These are phyloP conservation scores for Stegana nigrithorax DNA, from an alignment of 2,888 invertebrate genomes.

Conservation along the genomic window DNA sequence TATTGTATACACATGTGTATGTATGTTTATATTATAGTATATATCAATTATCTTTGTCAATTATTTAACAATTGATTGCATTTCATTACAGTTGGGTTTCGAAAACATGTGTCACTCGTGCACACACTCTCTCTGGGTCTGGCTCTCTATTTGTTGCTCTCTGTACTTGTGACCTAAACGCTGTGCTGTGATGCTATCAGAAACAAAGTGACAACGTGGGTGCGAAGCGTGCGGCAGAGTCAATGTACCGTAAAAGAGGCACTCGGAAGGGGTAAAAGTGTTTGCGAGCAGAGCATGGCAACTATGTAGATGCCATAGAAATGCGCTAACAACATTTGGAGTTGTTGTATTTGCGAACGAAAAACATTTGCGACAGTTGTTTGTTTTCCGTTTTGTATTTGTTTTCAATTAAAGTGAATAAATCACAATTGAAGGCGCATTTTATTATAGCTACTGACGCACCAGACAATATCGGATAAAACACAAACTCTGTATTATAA, in stretches of 20 bases:
- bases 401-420: constrained; percentile 33
- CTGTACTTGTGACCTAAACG: no score
- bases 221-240: not conserved
- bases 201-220: not conserved
- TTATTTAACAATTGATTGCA: constrained; percentile 14
- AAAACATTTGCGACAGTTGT: not conserved
- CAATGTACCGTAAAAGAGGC: not conserved
- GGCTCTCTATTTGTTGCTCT: no score
- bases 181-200: no score
- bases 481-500: constrained; percentile 25
- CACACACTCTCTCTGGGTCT: no score
- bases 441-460: not conserved
- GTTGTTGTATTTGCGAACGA: not conserved
- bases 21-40: no score
- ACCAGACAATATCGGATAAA: constrained; percentile 3
- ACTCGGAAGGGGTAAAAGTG: not conserved
- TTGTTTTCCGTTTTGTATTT: constrained; percentile 2
- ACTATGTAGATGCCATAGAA: not conserved
- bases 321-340: not conserved
- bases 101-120: no score
- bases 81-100: constrained; percentile 12
- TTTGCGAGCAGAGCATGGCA: no score
- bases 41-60: constrained; percentile 46
- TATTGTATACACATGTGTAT: no score
- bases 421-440: constrained; percentile 31